Base-by-base conservation (phyloP, 2,113 vertebrate genomes). In the Recurvirostra avosetta region DNA sequence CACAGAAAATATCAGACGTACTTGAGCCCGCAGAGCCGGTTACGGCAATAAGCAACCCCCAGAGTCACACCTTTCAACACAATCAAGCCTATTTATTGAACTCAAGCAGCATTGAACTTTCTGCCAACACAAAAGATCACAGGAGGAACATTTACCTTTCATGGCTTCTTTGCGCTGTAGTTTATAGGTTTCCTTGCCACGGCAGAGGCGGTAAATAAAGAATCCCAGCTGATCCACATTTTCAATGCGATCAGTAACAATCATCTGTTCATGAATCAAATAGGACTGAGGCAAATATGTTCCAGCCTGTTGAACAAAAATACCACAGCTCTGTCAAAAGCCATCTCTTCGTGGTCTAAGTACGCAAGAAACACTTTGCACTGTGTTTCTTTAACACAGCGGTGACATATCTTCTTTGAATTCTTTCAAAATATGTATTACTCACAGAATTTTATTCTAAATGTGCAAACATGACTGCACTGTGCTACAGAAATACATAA, bases 241-340 rank as follows among this genome's bases (percentile, higher is more conserved):
- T 88, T 99, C 98, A 97, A 99, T 98, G 62, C 98, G 99, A 96
- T 99, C 99, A 3, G 99, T 99, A 96, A 99, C 99, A 15, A 99
- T 97, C 99, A 99, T 99, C 97, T 99, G 99, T 81, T 99, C 99
- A 1, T 99, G 99, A 97, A 99, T 97, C 97, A 99, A 97, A 94
- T 98, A 98, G 3, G 99, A 99, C 98, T 99, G 99, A 25, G 99
- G 99, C 98, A 99, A 97, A 93, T 99, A 99, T 13, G 99, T 99
- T 86, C 99, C 99, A 88, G 99, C 98, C 99, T 99, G 97, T 15
- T 73, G 56, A 77, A 90, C 27, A 87, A 47, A 94, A 94, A 61
- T 4, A 1, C 3, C 85, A 62, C 76, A 80, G 62, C 58, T 89
- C 47, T 68, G 63, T 80, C 66, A 87, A 92, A 98, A 95, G 80